Evolutionary conservation across 2,797 vertebrate species (phyloP), one percentile per base, ranked within the genome.

Genomic region (Poeciliopsis presidionis): DNA sequence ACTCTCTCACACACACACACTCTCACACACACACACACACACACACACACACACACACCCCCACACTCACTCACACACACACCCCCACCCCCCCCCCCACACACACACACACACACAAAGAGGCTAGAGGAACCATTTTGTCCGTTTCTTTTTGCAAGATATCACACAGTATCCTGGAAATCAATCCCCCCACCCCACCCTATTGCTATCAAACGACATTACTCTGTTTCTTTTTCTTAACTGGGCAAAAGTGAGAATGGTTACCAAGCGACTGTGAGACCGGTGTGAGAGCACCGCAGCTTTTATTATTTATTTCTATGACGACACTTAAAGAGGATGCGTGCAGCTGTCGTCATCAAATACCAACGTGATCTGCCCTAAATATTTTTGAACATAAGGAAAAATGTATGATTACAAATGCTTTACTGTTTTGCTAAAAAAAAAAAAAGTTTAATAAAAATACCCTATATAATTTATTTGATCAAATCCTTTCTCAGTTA

Each of bases 221-320:
- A 45, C 2, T 46, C 22, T 65, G n/a, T 81, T 49, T 20, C 30
- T 59, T 22, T 20, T 49, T 63, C 16, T 25, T 0, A 76, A 43
- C 39, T 13, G 12, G 5, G 20, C 6, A 7, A 6, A 79, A 4
- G 45, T 63, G 45, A 65, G 59, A 61, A 33, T 2, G 41, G 87
- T 88, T 90, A 89, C 90, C 81, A 84, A 51, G 88, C 70, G 59
- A 91, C 84, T 79, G 33, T 3, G 63, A 71, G 71, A 51, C 30
- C 18, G 36, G 49, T 43, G 28, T 61, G 1, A 18, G 59, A 57
- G 43, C 74, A 70, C 61, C 5, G 59, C 76, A 57, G 55, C 39
- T 55, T 79, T 11, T 82, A 82, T 78, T 75, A 82, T 83, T 53
- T 47, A 76, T 76, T 80, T 79, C 16, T n/a, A 7, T 78, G 83